Evolutionary conservation across 2,797 vertebrate species (phyloP).

Genomic region (Coluber constrictor): DNA sequence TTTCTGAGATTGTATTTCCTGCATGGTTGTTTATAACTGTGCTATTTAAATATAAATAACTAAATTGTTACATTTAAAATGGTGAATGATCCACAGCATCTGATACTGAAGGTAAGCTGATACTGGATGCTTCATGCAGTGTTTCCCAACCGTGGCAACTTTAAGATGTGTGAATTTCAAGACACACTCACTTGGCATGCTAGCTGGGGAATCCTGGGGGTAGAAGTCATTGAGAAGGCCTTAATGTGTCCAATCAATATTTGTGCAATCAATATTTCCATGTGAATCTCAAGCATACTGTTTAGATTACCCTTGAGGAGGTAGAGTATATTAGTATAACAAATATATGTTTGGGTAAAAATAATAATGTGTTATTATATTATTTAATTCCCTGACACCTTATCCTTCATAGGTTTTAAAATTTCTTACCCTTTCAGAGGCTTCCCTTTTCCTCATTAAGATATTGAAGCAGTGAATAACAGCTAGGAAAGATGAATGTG

Average conservation of each 20-base stretch:
- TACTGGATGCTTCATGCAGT: background rate
- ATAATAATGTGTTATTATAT: background rate
- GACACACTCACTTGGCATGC: background rate
- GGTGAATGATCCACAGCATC: background rate
- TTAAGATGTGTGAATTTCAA: background rate
- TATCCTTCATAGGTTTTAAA: slow-evolving; percentile 29
- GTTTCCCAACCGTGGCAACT: background rate
- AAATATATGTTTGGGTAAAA: background rate
- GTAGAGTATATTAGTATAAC: background rate
- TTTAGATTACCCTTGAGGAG: background rate
- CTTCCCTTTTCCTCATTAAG: slow-evolving; percentile 43
- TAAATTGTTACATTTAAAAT: background rate
- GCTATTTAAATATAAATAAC: background rate
- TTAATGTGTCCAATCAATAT: background rate
- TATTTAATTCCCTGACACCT: slow-evolving; percentile 23
- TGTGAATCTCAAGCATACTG: background rate
- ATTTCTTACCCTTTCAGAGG: slow-evolving; percentile 26
- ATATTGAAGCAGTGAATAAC: slow-evolving; percentile 29
- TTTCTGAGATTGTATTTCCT: background rate
- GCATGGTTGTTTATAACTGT: background rate
- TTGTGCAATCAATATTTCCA: background rate
- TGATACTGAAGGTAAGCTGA: background rate
- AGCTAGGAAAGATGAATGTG: slow-evolving; percentile 46
- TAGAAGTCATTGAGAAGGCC: background rate
- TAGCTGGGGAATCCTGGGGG: background rate